Evolutionary conservation across 35 echinoderm and acorn worm species (phyloP).

Genomic region (Apostichopus japonicus): DNA sequence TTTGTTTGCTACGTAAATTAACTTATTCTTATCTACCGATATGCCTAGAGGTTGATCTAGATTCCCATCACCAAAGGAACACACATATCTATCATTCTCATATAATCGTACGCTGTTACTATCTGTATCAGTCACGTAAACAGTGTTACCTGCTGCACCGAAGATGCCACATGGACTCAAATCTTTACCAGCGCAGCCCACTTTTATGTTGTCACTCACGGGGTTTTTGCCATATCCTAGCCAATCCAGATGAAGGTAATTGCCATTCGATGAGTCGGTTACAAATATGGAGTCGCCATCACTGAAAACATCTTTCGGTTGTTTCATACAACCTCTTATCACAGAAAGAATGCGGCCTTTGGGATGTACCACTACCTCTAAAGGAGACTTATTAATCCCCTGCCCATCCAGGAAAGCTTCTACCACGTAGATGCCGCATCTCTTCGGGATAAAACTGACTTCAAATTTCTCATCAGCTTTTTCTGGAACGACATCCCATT

Average conservation of each 20-base stretch:
- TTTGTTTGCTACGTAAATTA: background rate
- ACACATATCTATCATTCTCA: background rate
- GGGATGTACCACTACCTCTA: background rate
- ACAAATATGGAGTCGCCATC: background rate
- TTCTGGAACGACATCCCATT: background rate
- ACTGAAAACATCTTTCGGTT: background rate
- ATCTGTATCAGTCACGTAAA: constrained; percentile 11
- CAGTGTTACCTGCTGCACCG: background rate
- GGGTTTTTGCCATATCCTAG: background rate
- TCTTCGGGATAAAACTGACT: background rate
- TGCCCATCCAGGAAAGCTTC: background rate
- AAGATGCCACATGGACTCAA: background rate
- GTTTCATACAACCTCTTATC: background rate
- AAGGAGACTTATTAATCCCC: background rate
- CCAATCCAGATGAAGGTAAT: background rate
- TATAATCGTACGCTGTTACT: background rate
- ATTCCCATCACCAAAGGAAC: background rate
- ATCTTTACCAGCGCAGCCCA: background rate
- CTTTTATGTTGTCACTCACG: background rate
- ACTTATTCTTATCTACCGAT: background rate
- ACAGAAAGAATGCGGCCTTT: background rate
- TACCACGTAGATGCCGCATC: background rate
- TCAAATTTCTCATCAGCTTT: background rate
- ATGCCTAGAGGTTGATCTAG: constrained; percentile 1
- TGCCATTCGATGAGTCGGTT: background rate